Percentiles rank a stretch among this genome's conserved stretches.
Conservation (phyloP, 2,113 vertebrate species). For the Coturnix japonica region DNA sequence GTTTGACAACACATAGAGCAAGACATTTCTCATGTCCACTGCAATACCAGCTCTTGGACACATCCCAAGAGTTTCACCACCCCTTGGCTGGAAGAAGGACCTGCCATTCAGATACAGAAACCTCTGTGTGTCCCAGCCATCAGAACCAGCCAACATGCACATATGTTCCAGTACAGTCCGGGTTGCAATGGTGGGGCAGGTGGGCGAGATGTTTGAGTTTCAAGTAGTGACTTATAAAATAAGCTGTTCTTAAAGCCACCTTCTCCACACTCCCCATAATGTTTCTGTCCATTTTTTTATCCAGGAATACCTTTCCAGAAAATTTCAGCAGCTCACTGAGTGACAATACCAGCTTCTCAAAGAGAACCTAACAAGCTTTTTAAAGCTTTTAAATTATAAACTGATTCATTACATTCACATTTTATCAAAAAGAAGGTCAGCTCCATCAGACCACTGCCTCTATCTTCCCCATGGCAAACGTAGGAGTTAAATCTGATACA, state of each 20-base stretch:
- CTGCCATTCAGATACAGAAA: neutral
- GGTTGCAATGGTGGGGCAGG: neutral
- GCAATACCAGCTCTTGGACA: neutral
- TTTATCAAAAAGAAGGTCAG: neutral
- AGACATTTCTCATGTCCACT: neutral
- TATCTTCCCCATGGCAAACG: neutral
- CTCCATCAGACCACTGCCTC: neutral
- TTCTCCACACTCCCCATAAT: neutral
- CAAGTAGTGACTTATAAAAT: neutral
- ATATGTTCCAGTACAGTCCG: accelerated
- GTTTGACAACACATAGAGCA: neutral
- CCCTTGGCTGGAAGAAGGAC: neutral
- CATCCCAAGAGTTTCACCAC: neutral
- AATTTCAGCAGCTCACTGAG: neutral
- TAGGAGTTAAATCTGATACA: neutral
- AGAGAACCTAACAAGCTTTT: neutral
- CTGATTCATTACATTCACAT: neutral
- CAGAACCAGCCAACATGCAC: neutral
- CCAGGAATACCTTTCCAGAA: neutral
- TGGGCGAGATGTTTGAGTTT: neutral
- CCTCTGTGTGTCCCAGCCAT: accelerated
- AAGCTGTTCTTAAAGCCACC: accelerated
- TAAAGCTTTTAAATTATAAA: neutral
- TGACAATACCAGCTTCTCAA: neutral
- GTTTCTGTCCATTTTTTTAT: neutral